Evolutionary conservation across 2,888 invertebrate genomes (phyloP), one percentile per base, ranked within the genome.

Genomic region (Epinotia nisella): DNA sequence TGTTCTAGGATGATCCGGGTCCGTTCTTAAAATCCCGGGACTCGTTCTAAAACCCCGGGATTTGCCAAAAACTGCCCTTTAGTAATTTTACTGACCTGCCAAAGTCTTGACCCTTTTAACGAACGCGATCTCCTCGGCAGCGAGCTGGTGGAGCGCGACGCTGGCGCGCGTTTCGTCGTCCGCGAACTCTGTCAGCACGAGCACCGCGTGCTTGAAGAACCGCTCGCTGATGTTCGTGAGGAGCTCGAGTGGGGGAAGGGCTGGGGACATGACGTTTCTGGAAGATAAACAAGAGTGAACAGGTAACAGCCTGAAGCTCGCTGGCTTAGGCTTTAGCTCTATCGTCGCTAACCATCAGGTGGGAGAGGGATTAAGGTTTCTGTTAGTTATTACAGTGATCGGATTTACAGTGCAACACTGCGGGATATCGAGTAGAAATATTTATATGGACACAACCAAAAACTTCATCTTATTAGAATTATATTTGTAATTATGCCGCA

Each of bases 71-170:
- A 49, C 4, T 41, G 15, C 29, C n/a, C 11, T 3, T 13, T 11
- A 24, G 2, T 24, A 56, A 24, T 19, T 24, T 19, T 0, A 61
- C 61, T 56, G 11, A 72, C 72, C 62, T 21, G 73, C 73, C 41
- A 68, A 41, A 0, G 35, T 35, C 13, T 62, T 69, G 3, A 73
- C 41, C 2, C 13, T 24, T 7, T 51, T 68, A 5, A 73, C 13
- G 19, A 69, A 73, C 0, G 15, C 15, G 4, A 68, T 51, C 29
- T 73, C 21, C 9, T 41, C 45, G 4, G n/a, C 49, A 1, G 51
- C 19, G 7, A 73, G 21, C 0, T 15, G 2, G 0, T 39, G 13
- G 4, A 73, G 64, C 0, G 3, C 10, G 11, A 64, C 7, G 19
- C 64, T 51, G 1, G 24, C 58, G 0, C 17, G 21, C 0, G 1